phyloP scores from a whole-genome alignment of 2,113 vertebrate genomes.

The Symphodus melops region DNA sequence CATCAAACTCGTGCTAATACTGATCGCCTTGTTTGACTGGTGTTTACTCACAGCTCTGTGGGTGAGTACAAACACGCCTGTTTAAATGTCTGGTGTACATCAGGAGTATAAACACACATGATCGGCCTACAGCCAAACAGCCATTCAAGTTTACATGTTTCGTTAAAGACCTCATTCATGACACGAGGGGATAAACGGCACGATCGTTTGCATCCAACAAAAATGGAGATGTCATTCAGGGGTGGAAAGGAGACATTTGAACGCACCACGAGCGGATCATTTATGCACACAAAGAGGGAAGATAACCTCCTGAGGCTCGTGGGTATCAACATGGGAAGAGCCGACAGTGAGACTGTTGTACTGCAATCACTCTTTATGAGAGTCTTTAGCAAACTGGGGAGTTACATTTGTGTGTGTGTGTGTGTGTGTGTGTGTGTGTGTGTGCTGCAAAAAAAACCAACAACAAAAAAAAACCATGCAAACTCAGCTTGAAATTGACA shows the following conservation, averaged over 20 bases:
- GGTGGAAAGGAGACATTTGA: not conserved
- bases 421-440: not conserved
- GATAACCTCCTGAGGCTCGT: not conserved
- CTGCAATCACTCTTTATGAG: not conserved
- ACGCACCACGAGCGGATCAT: constrained; percentile 10
- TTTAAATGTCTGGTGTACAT: not conserved
- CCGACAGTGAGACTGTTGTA: not conserved
- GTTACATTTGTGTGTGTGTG: not conserved
- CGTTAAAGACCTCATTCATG: not conserved
- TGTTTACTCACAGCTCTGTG: not conserved
- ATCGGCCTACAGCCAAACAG: not conserved
- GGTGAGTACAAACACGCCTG: not conserved
- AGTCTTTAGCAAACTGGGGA: constrained; percentile 7
- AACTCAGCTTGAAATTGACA: constrained; percentile 28
- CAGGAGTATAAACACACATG: not conserved
- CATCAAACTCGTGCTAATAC: not conserved
- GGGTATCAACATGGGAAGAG: not conserved
- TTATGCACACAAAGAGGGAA: not conserved
- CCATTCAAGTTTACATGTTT: not conserved
- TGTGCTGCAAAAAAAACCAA: not conserved
- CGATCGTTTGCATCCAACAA: too few species aligned
- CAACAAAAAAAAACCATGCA: too few species aligned
- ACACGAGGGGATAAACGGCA: not conserved
- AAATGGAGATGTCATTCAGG: not conserved
- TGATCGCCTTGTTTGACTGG: not conserved